These are phyloP conservation scores for Philaenus spumarius DNA, from an alignment of 1,140 invertebrate genomes.

Conservation along the genomic window DNA sequence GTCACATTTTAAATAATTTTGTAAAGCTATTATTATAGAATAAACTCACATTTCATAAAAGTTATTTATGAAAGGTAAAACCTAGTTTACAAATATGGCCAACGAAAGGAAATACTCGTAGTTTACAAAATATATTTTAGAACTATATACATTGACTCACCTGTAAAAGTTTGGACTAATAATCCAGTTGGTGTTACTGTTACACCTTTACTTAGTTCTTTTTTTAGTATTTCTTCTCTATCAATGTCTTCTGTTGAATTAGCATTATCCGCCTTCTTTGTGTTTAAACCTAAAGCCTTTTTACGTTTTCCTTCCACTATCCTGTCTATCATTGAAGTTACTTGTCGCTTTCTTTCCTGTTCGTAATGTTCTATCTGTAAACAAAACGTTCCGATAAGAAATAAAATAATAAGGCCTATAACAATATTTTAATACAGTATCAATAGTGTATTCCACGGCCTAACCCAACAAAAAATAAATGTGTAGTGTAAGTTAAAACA, in stretches of 20 bases:
- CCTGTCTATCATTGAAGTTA: slow-evolving; percentile 47
- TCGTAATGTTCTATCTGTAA: slow-evolving; percentile 45
- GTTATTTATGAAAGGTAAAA: too few relatives aligned
- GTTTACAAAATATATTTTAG: too few relatives aligned
- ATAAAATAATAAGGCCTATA: too few relatives aligned
- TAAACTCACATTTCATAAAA: too few relatives aligned
- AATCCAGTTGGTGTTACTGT: slow-evolving; percentile 32
- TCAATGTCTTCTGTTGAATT: slow-evolving; percentile 13
- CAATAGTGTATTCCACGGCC: not conserved
- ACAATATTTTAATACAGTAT: not conserved
- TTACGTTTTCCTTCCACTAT: slow-evolving; percentile 59
- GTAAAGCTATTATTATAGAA: too few relatives aligned
- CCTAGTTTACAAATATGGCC: too few relatives aligned
- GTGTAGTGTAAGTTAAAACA: not conserved
- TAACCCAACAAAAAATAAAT: not conserved
- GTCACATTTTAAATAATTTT: too few relatives aligned
- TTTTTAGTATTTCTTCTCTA: slow-evolving; percentile 24
- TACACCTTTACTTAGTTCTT: slow-evolving; percentile 22
- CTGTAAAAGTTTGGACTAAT: slow-evolving; percentile 47
- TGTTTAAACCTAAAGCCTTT: slow-evolving; percentile 44
- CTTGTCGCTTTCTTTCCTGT: slow-evolving; percentile 50
- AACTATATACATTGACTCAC: slow-evolving; percentile 27
- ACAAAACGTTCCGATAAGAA: slow-evolving; percentile 3
- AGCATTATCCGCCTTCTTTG: slow-evolving; percentile 35
- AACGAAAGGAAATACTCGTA: too few relatives aligned